Evolutionary conservation across 2,113 vertebrate genomes (phyloP), one percentile per base, ranked within the genome.

Genomic region (Labrus mixtus): DNA sequence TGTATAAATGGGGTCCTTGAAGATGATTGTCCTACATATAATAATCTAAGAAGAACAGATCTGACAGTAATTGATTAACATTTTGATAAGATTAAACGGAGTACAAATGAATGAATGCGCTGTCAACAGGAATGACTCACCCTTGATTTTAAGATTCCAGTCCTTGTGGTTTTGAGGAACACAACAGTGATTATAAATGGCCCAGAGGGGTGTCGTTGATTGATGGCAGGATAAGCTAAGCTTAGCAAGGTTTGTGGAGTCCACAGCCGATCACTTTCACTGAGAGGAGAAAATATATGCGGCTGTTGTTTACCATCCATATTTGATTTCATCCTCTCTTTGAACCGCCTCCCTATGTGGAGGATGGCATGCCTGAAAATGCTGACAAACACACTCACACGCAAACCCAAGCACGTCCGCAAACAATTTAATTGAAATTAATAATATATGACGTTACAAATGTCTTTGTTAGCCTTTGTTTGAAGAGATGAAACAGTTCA

Each of bases 231-330:
- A 83, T 83, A 90, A 89, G 68, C 60, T 53, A 73, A 83, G 86
- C 82, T 88, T 84, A 89, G 68, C 2, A 19, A 80, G 66, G 58
- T 70, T 60, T 10, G 19, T 22, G 17, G 67, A 55, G 74, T 82
- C 77, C 65, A 82, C 59, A 62, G 71, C 66, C 83, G 87, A 87
- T 87, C 82, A 81, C 75, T 76, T 85, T 81, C 72, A 84, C 76
- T 85, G 79, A 74, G 51, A 70, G 53, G 61, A 19, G 51, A 79
- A 76, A 78, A 74, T 10, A 82, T 81, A 79, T 57, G 45, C 37
- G 67, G 48, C 13, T 37, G 76, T 72, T 90, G 82, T 92, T 91
- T 89, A 85, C 55, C 65, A 29, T 62, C 48, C 54, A 67, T 63
- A 61, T 77, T 87, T 82, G 13, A 65, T 62, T 79, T 67, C 23